phyloP scores from a whole-genome alignment of 2,797 vertebrate genomes.

The Sebastolobus altivelis region DNA sequence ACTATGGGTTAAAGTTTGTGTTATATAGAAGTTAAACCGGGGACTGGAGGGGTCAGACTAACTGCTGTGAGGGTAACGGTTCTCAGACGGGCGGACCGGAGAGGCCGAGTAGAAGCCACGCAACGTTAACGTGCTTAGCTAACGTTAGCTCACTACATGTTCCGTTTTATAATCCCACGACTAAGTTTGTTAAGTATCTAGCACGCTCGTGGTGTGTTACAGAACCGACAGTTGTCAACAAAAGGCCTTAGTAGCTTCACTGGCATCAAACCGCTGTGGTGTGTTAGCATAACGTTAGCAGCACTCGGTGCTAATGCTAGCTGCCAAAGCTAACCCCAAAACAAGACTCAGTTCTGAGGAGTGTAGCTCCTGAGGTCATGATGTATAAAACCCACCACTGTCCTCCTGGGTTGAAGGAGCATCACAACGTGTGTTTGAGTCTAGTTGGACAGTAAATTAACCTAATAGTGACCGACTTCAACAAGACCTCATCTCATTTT shows the following conservation, averaged over 20 bases:
- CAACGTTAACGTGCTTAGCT: constrained; percentile 9
- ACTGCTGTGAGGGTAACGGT: background rate
- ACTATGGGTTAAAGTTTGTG: too few species aligned
- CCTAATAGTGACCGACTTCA: background rate
- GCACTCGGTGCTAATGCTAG: constrained; percentile 37
- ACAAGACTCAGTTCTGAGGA: background rate
- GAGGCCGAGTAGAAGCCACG: constrained; percentile 51
- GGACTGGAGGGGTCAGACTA: background rate
- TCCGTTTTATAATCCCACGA: fast-evolving
- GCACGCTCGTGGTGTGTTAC: fast-evolving
- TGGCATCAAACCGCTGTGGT: background rate
- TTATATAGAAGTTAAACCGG: background rate
- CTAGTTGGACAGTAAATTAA: background rate
- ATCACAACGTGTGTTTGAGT: background rate
- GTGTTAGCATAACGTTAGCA: constrained; percentile 33
- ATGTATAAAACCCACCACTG: background rate
- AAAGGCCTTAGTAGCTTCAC: background rate
- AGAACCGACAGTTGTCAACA: background rate
- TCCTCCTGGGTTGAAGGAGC: too few species aligned
- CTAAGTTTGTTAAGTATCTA: fast-evolving
- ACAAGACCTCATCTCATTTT: background rate
- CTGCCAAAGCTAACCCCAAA: background rate
- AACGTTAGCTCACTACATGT: background rate
- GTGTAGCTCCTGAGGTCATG: background rate
- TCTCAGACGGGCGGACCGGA: background rate